Conservation (phyloP, 2,113 vertebrate genomes). For the Ivindomyrus marchei region DNA sequence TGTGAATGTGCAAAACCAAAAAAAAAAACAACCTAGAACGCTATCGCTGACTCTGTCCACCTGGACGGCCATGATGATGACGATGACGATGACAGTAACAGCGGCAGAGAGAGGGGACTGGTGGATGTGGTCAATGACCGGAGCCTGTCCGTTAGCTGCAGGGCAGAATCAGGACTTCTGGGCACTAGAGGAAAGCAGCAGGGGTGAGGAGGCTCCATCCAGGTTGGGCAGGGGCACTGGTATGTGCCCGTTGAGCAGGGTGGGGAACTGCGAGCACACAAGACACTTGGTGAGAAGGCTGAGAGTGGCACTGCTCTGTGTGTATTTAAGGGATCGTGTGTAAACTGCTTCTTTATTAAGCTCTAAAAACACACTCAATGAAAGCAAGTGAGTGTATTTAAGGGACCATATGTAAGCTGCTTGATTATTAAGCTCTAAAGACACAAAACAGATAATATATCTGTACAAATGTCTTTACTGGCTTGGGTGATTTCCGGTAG, state of each 20-base stretch:
- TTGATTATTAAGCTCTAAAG: not conserved
- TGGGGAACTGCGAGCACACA: constrained; percentile 74
- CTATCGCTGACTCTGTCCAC: not conserved
- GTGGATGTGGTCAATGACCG: not conserved
- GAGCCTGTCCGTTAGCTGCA: not conserved
- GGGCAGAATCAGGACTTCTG: constrained; percentile 81
- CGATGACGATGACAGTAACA: not conserved
- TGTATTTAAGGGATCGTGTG: not conserved
- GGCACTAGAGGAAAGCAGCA: constrained; percentile 75
- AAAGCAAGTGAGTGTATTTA: not conserved
- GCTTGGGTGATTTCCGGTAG: not conserved
- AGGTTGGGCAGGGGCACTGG: constrained; percentile 71
- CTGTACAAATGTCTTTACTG: not conserved
- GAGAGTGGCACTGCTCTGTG: not conserved
- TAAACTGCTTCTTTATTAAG: not conserved
- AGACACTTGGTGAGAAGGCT: not conserved
- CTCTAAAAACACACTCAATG: not conserved
- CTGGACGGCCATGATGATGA: not conserved
- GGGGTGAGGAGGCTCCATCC: constrained; percentile 74
- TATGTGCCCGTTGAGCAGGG: constrained; percentile 80
- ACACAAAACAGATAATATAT: not conserved
- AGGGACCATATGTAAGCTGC: not conserved
- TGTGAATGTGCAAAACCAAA: not conserved
- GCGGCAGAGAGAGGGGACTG: not conserved
- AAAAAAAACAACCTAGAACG: not conserved